These are phyloP conservation scores for Tinea trinotella DNA, from an alignment of 2,888 invertebrate species.

Conservation along the genomic window DNA sequence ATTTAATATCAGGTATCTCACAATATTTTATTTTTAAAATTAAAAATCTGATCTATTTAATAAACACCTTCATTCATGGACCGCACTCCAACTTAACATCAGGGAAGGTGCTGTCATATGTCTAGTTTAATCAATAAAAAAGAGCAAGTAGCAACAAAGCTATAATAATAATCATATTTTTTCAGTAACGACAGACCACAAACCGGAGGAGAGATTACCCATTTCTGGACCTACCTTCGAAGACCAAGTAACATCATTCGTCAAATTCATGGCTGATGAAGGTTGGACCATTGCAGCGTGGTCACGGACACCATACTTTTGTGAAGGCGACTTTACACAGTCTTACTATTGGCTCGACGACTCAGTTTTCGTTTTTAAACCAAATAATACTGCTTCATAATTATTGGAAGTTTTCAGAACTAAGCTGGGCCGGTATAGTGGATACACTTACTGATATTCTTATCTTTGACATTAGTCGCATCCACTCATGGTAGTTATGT, in stretches of 20 bases:
- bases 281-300: constrained; percentile 86
- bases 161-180: too few relatives aligned
- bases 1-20: too few relatives aligned
- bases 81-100: too few relatives aligned
- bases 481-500: too few relatives aligned
- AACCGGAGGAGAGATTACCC: constrained; percentile 78
- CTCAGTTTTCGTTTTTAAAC: constrained; percentile 85
- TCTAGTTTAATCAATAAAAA: too few relatives aligned
- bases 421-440: too few relatives aligned
- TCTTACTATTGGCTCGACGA: constrained; percentile 94
- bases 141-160: background rate
- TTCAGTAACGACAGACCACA: constrained; percentile 77
- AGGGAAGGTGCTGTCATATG: too few relatives aligned
- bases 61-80: background rate
- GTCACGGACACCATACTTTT: constrained; percentile 94
- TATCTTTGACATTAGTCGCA: too few relatives aligned
- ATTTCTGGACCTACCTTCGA: constrained; percentile 80
- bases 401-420: too few relatives aligned
- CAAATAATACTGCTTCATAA: too few relatives aligned
- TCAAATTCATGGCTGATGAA: constrained; percentile 67
- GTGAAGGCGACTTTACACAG: constrained; percentile 95
- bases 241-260: constrained; percentile 84
- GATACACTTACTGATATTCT: too few relatives aligned
- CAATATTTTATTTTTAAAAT: too few relatives aligned
- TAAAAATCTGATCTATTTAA: background rate